These are phyloP conservation scores for Taenaris catops DNA, from an alignment of 2,888 invertebrate species.

Conservation along the genomic window DNA sequence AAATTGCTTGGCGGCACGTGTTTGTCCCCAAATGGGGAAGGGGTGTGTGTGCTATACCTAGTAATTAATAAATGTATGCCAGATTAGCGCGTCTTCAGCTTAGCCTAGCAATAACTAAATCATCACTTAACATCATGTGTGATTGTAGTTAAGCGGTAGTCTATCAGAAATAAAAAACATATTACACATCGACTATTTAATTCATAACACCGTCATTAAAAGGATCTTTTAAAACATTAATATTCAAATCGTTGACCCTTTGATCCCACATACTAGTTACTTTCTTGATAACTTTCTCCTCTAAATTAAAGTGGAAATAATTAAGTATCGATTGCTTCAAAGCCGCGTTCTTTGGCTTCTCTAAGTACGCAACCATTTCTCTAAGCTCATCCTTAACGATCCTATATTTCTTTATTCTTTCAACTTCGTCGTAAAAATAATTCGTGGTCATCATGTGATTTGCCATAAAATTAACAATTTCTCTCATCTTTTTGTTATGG, in stretches of 20 bases:
- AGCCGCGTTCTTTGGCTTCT: constrained; percentile 18
- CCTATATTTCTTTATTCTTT: constrained; percentile 30
- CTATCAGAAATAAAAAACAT: too few relatives aligned
- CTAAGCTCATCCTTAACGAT: constrained; percentile 33
- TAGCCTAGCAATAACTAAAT: too few relatives aligned
- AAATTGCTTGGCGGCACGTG: too few relatives aligned
- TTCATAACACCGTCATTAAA: constrained; percentile 29
- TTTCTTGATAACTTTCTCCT: constrained; percentile 1
- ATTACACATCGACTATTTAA: too few relatives aligned
- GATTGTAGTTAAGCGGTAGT: too few relatives aligned
- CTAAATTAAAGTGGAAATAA: constrained; percentile 22
- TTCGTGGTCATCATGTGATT: constrained; percentile 28
- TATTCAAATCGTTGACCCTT: constrained; percentile 34
- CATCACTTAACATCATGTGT: too few relatives aligned
- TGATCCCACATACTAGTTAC: constrained; percentile 18
- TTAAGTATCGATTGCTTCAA: constrained; percentile 28
- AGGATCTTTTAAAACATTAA: constrained; percentile 32
- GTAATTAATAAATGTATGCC: too few relatives aligned
- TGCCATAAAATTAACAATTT: constrained; percentile 31
- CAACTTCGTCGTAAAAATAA: constrained; percentile 40
- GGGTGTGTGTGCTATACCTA: too few relatives aligned
- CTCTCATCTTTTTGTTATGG: constrained; percentile 28
- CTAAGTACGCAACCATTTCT: constrained; percentile 35
- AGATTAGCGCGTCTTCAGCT: too few relatives aligned
- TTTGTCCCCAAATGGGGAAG: too few relatives aligned